Percentiles rank a stretch among this genome's conserved stretches.
Conservation (phyloP, 2,888 invertebrate genomes). For the Drosophila kanekoi region DNA sequence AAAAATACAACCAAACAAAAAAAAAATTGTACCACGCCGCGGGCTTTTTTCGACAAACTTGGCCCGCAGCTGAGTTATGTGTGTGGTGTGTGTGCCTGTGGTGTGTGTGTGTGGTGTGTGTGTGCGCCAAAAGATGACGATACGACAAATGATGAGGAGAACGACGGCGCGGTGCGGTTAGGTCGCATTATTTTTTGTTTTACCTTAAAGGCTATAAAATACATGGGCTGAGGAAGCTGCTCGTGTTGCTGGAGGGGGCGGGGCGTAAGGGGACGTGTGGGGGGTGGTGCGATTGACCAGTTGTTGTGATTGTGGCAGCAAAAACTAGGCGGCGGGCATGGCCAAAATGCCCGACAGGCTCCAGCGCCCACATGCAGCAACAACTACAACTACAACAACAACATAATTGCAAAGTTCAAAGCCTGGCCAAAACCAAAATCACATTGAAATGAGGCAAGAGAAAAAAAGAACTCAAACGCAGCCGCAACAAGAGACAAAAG, state of each 20-base stretch:
- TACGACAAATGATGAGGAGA: conserved; percentile 15
- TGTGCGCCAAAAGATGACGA: conserved; percentile 27
- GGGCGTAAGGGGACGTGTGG: conserved; percentile 5
- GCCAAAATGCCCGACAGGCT: conserved; percentile 68
- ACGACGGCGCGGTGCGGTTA: conserved; percentile 23
- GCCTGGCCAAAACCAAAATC: conserved; percentile 54
- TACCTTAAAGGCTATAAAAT: conserved; percentile 75
- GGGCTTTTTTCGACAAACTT: conserved; percentile 77
- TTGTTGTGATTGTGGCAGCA: conserved; percentile 52
- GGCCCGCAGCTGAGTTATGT: conserved; percentile 75
- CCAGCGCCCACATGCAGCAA: conserved; percentile 52
- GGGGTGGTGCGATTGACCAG: conserved; percentile 56
- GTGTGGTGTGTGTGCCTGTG: conserved; percentile 34
- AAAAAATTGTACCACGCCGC: conserved; percentile 48
- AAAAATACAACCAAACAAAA: conserved; percentile 28
- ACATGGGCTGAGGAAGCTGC: conserved; percentile 44
- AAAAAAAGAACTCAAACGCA: conserved; percentile 18
- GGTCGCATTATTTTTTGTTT: conserved; percentile 68
- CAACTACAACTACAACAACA: conserved; percentile 20
- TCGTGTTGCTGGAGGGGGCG: neutral
- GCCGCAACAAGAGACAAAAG: conserved; percentile 3
- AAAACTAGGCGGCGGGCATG: conserved; percentile 56
- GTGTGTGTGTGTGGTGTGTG: conserved; percentile 21
- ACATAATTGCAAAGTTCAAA: conserved; percentile 72
- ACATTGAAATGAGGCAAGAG: conserved; percentile 60